These are phyloP conservation scores for Coremacera marginata DNA, from an alignment of 2,888 invertebrate species.

Conservation along the genomic window DNA sequence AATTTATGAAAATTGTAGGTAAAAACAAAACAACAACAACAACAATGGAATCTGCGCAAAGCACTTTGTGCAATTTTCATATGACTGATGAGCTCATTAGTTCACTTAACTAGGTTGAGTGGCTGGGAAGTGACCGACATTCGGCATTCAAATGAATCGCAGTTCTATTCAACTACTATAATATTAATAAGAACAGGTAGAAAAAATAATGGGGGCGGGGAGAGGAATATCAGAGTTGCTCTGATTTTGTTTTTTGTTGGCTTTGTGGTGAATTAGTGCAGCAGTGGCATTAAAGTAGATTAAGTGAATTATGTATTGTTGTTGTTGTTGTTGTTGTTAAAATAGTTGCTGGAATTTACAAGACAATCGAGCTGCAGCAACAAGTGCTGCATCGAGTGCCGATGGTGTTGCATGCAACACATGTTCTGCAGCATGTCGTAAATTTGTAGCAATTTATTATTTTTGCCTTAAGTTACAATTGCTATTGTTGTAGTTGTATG, in stretches of 20 bases:
- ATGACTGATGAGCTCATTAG: constrained; percentile 31
- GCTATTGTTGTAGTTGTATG: neutral
- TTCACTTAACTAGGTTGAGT: constrained; percentile 20
- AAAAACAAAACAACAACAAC: constrained; percentile 5
- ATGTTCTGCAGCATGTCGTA: constrained; percentile 51
- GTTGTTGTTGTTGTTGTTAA: neutral
- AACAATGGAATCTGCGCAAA: neutral
- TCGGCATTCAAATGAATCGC: neutral
- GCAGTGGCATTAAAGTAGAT: constrained; percentile 4
- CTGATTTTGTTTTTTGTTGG: neutral
- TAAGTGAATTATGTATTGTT: constrained; percentile 13
- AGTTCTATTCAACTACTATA: constrained; percentile 1
- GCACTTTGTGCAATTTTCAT: constrained; percentile 18
- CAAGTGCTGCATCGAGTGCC: constrained; percentile 27
- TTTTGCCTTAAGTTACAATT: constrained; percentile 26
- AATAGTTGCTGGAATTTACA: neutral
- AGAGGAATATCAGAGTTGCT: neutral
- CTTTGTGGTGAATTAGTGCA: neutral
- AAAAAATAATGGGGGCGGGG: neutral
- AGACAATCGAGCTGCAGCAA: constrained; percentile 25
- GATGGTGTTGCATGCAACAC: constrained; percentile 36
- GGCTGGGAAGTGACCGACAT: constrained; percentile 34
- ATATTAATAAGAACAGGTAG: neutral
- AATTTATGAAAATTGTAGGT: constrained; percentile 23
- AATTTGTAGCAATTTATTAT: constrained; percentile 52